phyloP scores from a whole-genome alignment of 1,140 invertebrate genomes.

The Ditylenchus dipsaci region DNA sequence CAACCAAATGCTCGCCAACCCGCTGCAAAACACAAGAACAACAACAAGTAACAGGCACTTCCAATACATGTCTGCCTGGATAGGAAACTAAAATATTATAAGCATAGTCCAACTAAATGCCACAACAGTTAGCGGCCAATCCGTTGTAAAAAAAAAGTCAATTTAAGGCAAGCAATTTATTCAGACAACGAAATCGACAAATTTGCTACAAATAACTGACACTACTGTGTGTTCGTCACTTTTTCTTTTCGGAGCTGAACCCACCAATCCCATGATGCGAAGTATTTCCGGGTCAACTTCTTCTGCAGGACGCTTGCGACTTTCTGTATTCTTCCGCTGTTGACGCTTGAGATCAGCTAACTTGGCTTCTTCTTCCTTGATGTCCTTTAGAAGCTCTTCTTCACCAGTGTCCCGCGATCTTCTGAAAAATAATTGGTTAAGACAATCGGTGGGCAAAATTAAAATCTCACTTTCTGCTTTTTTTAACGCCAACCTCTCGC shows the following conservation, averaged over 20 bases:
- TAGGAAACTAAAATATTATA: too few species aligned
- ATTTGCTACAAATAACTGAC: too few species aligned
- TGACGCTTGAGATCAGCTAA: slow-evolving; percentile 85
- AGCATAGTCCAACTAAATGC: too few species aligned
- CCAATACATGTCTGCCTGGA: neutral
- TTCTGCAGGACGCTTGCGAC: slow-evolving; percentile 63
- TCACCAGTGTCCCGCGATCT: slow-evolving; percentile 91
- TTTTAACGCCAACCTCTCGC: slow-evolving; percentile 83
- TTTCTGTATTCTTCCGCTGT: slow-evolving; percentile 72
- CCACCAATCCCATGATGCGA: slow-evolving; percentile 95
- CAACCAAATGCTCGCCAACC: too few species aligned
- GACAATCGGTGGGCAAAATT: neutral
- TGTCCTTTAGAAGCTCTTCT: slow-evolving; percentile 87
- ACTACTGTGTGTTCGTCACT: slow-evolving; percentile 16
- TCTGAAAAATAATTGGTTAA: slow-evolving; percentile 59
- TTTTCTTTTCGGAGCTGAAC: slow-evolving; percentile 83
- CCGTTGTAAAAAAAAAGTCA: neutral
- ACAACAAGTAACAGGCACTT: neutral
- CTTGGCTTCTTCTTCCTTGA: slow-evolving; percentile 93
- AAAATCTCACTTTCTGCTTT: slow-evolving; percentile 62
- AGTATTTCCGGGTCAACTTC: slow-evolving; percentile 74
- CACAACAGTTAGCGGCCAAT: neutral
- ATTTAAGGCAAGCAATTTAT: neutral
- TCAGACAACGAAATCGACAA: too few species aligned
- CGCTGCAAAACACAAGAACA: neutral